Base-by-base conservation (phyloP, 35 echinoderm and acorn worm genomes). In the Amphiura filiformis region DNA sequence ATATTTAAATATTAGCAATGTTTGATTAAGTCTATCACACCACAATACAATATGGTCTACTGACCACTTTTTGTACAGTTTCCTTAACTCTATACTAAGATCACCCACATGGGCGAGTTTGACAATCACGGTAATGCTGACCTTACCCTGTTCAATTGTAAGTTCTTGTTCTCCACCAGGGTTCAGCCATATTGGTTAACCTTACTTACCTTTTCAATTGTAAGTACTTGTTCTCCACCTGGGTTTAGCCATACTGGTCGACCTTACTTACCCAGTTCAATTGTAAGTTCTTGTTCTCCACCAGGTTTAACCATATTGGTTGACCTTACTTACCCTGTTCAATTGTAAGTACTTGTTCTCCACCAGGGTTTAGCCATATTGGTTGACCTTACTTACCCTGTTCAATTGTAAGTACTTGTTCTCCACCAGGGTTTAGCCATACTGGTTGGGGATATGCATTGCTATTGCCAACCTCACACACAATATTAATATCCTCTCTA, bases 231-330 rank as follows among this genome's bases (percentile, higher is more conserved):
- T 18, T 92, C 64, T 44, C 92, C 88, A 39, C 84, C 39, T 1
- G 91, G 95, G 20, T 76, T 82, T 13, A 97, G 0, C 92, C 91
- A 97, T 0, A 90, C 34, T 39, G 95, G 95, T 47, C 34, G 87
- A n/a, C n/a, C n/a, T n/a, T n/a, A 70, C 82, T 86, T 47, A 91
- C 82, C 83, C 34, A 86, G 82, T n/a, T 18, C 78, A 37, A 81
- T 31, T 32, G 4, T 11, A 15, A 23, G 38, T 22, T 78, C 79
- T 31, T 26, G 77, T 18, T 92, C 64, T 44, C 92, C 88, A 39
- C 84, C 39, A 4, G 95, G 20, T 76, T 82, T 13, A 97, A 0
- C 92, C 91, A 97, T 0, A 90, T 28, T 39, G 95, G 95, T 47
- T 38, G 87, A n/a, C n/a, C n/a, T n/a, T n/a, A 70, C 82, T 86